Evolutionary conservation across 2,888 invertebrate genomes (phyloP).

Genomic region (Odontocerum albicorne): DNA sequence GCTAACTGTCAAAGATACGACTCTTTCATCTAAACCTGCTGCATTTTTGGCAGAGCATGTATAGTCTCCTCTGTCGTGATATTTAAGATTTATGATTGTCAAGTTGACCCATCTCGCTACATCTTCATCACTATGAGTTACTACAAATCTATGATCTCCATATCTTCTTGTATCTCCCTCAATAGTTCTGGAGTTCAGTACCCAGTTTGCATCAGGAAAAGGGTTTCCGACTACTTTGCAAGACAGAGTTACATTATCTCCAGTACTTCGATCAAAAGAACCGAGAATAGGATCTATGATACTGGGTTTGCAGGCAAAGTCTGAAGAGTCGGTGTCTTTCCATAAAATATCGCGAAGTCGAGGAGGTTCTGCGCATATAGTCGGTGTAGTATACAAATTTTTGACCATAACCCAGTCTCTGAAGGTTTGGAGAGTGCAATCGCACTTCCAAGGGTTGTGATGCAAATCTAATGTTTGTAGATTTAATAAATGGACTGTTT

Average conservation of each 20-base stretch:
- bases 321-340: slow-evolving; percentile 68
- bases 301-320: slow-evolving; percentile 82
- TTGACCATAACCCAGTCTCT: slow-evolving; percentile 74
- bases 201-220: slow-evolving; percentile 74
- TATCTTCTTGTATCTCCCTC: slow-evolving; percentile 55
- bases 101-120: slow-evolving; percentile 66
- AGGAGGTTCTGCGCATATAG: slow-evolving; percentile 71
- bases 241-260: slow-evolving; percentile 68
- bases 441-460: slow-evolving; percentile 87
- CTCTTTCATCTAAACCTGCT: slow-evolving; percentile 77
- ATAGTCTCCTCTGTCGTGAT: slow-evolving; percentile 72
- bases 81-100: slow-evolving; percentile 64
- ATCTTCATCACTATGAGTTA: slow-evolving; percentile 50
- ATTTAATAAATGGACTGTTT: slow-evolving; percentile 65
- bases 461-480: slow-evolving; percentile 72
- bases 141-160: slow-evolving; percentile 54
- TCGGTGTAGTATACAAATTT: slow-evolving; percentile 74
- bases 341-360: slow-evolving; percentile 70
- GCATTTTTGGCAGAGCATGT: slow-evolving; percentile 80
- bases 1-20: slow-evolving; percentile 64
- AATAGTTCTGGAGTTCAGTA: slow-evolving; percentile 64
- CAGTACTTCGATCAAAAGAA: slow-evolving; percentile 63
- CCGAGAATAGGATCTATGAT: slow-evolving; percentile 66
- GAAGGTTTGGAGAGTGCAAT: slow-evolving; percentile 79
- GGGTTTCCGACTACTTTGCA: slow-evolving; percentile 79